Conservation (phyloP, 2,797 vertebrate genomes). For the Eremophila alpestris region DNA sequence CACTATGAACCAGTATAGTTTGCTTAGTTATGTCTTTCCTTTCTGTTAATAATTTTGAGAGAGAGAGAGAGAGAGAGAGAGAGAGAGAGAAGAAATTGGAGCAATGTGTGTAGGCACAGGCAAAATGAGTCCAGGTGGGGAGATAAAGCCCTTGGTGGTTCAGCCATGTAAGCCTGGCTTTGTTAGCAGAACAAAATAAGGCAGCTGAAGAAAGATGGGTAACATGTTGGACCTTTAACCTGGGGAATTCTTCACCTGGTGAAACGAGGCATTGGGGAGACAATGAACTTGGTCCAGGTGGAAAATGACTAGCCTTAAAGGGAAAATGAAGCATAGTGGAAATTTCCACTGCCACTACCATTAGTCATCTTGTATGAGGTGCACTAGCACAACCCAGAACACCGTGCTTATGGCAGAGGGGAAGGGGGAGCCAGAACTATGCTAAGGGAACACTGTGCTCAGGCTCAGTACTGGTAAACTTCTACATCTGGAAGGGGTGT, state of each 20-base stretch:
- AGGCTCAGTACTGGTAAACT: not conserved
- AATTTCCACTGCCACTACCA: not conserved
- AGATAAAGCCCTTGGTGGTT: not conserved
- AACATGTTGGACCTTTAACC: not conserved
- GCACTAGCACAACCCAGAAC: not conserved
- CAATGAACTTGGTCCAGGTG: not conserved
- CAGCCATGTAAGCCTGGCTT: not conserved
- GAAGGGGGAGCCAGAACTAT: not conserved
- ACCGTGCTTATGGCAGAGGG: not conserved
- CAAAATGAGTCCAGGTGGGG: constrained; percentile 27
- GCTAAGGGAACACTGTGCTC: not conserved
- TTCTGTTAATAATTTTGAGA: constrained; percentile 31
- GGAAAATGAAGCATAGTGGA: not conserved
- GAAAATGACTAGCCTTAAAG: not conserved
- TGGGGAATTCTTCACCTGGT: not conserved
- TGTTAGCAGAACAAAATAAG: not conserved
- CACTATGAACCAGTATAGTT: not conserved
- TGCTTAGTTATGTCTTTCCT: not conserved
- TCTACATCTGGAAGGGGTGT: not conserved
- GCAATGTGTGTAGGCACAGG: not conserved
- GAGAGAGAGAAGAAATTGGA: not conserved
- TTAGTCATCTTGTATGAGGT: not conserved
- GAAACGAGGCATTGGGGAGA: not conserved
- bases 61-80: not conserved
- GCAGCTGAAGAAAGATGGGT: not conserved